A percentile compares a stretch with the other conserved stretches of the same genome.
phyloP scores from a whole-genome alignment of 1,140 invertebrate genomes.

The Berghia stephanieae region DNA sequence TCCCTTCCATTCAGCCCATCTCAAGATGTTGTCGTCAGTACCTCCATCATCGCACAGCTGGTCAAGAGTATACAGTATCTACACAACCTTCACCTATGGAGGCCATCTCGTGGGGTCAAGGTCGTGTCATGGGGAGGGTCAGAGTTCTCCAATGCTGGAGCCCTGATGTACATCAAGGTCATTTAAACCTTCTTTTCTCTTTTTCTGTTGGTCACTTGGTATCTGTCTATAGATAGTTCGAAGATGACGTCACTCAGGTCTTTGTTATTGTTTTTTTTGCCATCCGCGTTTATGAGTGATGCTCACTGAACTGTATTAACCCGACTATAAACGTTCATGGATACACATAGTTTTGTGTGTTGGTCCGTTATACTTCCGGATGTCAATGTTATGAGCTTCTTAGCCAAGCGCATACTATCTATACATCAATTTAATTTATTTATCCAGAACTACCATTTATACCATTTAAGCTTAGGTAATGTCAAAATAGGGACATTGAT shows the following conservation, averaged over 20 bases:
- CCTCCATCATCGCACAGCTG: conserved; percentile 34
- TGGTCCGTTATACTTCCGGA: no score
- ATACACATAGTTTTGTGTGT: no score
- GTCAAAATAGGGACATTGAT: no score
- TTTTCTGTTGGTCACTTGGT: no score
- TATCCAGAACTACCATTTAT: no score
- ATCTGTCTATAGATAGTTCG: no score
- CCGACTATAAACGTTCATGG: no score
- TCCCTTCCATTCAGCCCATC: conserved; percentile 30
- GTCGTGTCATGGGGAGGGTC: conserved; percentile 41
- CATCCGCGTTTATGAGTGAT: neutral
- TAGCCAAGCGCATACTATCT: no score
- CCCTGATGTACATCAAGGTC: conserved; percentile 35
- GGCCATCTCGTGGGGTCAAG: conserved; percentile 34
- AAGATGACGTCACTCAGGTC: no score
- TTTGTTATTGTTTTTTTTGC: neutral
- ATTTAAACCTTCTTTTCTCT: neutral
- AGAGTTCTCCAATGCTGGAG: conserved; percentile 36
- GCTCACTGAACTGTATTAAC: neutral
- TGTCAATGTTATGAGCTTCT: no score
- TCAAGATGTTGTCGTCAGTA: conserved; percentile 32
- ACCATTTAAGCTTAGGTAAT: no score
- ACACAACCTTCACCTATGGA: conserved; percentile 32
- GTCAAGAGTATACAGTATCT: conserved; percentile 26
- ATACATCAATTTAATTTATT: no score